These are phyloP conservation scores for Agonopterix arenella DNA, from an alignment of 2,888 invertebrate genomes.

Conservation along the genomic window DNA sequence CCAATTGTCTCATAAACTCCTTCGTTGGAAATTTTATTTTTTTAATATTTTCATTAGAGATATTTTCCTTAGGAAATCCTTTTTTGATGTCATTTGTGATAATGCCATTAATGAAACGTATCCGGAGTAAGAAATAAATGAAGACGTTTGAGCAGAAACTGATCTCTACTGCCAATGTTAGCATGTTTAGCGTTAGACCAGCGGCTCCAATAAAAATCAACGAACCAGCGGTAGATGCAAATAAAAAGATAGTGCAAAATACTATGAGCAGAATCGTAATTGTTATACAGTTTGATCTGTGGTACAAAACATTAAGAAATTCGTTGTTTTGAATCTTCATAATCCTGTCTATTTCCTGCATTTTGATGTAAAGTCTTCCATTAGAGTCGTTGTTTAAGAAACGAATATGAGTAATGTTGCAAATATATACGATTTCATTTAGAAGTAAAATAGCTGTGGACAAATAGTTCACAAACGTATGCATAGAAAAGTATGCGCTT, in stretches of 20 bases:
- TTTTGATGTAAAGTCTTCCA: slow-evolving; percentile 32
- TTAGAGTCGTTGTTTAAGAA: slow-evolving; percentile 37
- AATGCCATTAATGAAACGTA: slow-evolving; percentile 4
- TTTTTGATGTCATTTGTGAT: background rate
- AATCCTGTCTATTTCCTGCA: slow-evolving; percentile 45
- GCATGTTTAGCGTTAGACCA: background rate
- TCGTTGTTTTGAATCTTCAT: slow-evolving; percentile 35
- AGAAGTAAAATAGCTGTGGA: slow-evolving; percentile 4
- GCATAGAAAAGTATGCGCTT: background rate
- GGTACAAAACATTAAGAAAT: background rate
- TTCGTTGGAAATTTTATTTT: background rate
- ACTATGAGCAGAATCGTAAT: slow-evolving; percentile 2
- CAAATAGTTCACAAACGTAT: background rate
- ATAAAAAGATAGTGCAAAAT: slow-evolving; percentile 10
- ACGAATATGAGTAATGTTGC: slow-evolving; percentile 32
- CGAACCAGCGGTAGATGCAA: background rate
- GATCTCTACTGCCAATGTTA: background rate
- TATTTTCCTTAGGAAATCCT: too few species aligned
- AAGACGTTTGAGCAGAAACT: slow-evolving; percentile 3
- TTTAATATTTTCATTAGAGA: too few species aligned
- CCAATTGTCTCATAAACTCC: background rate
- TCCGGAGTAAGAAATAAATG: slow-evolving; percentile 7
- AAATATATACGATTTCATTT: slow-evolving; percentile 21
- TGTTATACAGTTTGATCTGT: background rate
- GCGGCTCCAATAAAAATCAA: slow-evolving; percentile 1